Evolutionary conservation across 2,797 vertebrate species (phyloP), one percentile per base, ranked within the genome.

Genomic region (Mastacembelus armatus): DNA sequence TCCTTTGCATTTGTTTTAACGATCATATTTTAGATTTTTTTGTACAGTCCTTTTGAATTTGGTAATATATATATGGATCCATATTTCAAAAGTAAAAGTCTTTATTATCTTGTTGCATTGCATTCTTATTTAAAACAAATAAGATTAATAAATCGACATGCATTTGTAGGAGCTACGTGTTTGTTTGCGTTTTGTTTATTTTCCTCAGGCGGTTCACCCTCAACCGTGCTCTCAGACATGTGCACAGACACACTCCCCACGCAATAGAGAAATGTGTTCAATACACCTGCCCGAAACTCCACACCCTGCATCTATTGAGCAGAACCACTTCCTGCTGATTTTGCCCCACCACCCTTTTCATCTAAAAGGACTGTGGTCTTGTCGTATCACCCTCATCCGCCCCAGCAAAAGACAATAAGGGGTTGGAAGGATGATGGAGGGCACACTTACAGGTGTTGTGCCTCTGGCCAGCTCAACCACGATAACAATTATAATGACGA

Each of bases 101-200:
- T 62, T 59, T 56, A 18, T 7, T 11, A 81, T 79, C 54, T 14
- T 76, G 50, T 75, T 75, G 76, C 79, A 70, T 86, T 59, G 57
- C 65, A 69, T 81, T 85, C 83, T 88, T 92, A 93, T 93, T 92
- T 92, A 93, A 90, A 88, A 81, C 63, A 82, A 87, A 81, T 84
- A 78, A 81, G 84, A 71, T 73, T 21, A 89, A 90, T 90, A 88
- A 90, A 90, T 60, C 66, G 58, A 74, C 35, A 27, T 67, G 60
- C 39, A 70, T 90, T 87, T 90, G 72, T 85, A 75, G 82, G 55
- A 78, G 42, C 38, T 7, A 4, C 11, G 36, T 44, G 66, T 70
- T 71, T 75, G 66, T 68, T 26, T 48, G 32, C 43, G 50, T 75
- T 33, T 76, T 38, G 51, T 38, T 80, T 36, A 39, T 61, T 49